Evolutionary conservation across 2,888 invertebrate genomes (phyloP), one percentile per base, ranked within the genome.

Genomic region (Bedellia somnulentella): DNA sequence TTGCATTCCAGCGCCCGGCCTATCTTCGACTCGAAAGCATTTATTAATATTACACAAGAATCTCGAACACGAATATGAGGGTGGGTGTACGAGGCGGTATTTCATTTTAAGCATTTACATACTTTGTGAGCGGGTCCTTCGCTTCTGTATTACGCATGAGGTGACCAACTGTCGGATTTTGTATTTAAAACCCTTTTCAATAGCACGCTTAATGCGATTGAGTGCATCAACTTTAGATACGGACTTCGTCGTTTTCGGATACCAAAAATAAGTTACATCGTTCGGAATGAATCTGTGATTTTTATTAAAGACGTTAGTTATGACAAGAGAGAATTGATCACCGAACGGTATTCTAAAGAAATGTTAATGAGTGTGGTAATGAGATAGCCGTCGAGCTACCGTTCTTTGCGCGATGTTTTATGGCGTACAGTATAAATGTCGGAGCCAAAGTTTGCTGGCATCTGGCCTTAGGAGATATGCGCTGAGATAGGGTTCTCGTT

Each of bases 1-100:
- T 45, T 46, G 47, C 62, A 62, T 62, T 62, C 61, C 61, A 52
- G 45, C 44, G 48, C 46, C 42, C 48, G 46, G 48, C 46, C 42
- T 46, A 48, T 46, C 34, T n/a, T n/a, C n/a, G n/a, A n/a, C 45
- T 45, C 43, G 42, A 45, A 33, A 35, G 35, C 39, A 40, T 42
- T n/a, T 43, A 44, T 43, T 42, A 44, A 46, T 42, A 44, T n/a
- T 40, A 38, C 37, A 27, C 31, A 35, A 34, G 38, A 42, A 44
- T 34, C 28, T 28, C 21, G 25, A 29, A 30, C 15, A 17, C 25
- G 22, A 29, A 22, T 11, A 24, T 24, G 13, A 24, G 24, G 24
- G 30, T 24, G 30, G 24, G 24, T 23, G 29, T 29, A 16, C 13
- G 21, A 21, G 29, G 3, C 14, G 9, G 17, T 27, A 13, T 27